Evolutionary conservation across 2,888 invertebrate species (phyloP).

Genomic region (Drosophila testacea): DNA sequence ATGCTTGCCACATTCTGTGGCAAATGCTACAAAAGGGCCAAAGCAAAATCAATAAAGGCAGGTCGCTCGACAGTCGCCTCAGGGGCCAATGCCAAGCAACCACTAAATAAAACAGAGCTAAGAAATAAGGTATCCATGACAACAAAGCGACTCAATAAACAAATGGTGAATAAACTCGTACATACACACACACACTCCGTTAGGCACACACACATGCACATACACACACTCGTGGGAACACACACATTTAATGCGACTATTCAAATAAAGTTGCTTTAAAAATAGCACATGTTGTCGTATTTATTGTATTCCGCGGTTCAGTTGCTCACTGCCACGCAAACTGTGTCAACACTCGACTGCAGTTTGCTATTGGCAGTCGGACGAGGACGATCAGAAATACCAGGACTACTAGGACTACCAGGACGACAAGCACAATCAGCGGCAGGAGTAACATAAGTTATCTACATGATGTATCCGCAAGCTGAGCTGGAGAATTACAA

Average conservation of each 20-base stretch:
- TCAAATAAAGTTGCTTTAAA: conserved; percentile 70
- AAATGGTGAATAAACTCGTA: conserved; percentile 46
- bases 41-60: conserved; percentile 68
- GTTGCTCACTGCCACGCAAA: conserved; percentile 50
- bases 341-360: conserved; percentile 65
- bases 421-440: conserved; percentile 14
- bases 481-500: conserved; percentile 85
- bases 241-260: conserved; percentile 56
- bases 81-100: conserved; percentile 79
- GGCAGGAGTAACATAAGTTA: conserved; percentile 12
- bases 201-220: conserved; percentile 15
- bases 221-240: conserved; percentile 7
- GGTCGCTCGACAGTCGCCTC: conserved; percentile 33
- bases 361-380: conserved; percentile 48
- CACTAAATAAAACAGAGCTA: conserved; percentile 52
- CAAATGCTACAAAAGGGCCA: conserved; percentile 32
- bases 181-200: conserved; percentile 17
- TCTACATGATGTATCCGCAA: conserved; percentile 82
- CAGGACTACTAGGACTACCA: conserved; percentile 4
- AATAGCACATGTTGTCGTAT: conserved; percentile 70
- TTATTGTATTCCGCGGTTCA: conserved; percentile 45
- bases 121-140: conserved; percentile 63
- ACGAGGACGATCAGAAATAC: conserved; percentile 19
- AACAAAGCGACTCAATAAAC: conserved; percentile 71
- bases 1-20: conserved; percentile 58